Percentiles rank a stretch among this genome's conserved stretches.
Evolutionary conservation across 2,797 vertebrate genomes (phyloP).

Genomic region (Varecia variegata): DNA sequence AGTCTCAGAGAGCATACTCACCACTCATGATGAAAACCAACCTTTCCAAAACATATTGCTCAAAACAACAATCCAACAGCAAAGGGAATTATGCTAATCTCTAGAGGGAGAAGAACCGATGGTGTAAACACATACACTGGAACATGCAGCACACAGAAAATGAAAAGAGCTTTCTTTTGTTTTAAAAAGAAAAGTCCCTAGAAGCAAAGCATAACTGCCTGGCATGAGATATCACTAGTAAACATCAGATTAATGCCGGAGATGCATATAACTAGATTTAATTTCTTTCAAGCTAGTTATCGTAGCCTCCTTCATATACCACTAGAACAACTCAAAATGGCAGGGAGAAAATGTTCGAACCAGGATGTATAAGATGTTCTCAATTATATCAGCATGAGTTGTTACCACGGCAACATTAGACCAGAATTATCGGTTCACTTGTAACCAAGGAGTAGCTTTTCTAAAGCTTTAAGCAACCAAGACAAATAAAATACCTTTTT

Average conservation of each 20-base stretch:
- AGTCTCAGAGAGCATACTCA: conserved; percentile 82
- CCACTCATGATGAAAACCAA: conserved; percentile 88
- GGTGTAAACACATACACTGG: conserved; percentile 75
- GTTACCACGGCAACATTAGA: conserved; percentile 90
- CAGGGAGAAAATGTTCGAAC: conserved; percentile 84
- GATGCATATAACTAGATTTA: conserved; percentile 70
- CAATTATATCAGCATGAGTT: conserved; percentile 87
- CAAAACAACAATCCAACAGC: conserved; percentile 81
- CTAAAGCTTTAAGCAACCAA: conserved; percentile 83
- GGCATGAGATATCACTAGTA: conserved; percentile 75
- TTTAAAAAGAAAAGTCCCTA: conserved; percentile 76
- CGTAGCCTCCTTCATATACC: conserved; percentile 80
- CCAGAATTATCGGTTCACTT: conserved; percentile 87
- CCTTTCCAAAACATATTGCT: conserved; percentile 88
- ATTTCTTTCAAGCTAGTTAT: conserved; percentile 76
- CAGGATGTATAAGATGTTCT: conserved; percentile 88
- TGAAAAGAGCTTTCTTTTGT: conserved; percentile 81
- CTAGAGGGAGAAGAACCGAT: conserved; percentile 79
- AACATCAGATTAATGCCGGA: conserved; percentile 80
- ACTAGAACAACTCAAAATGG: conserved; percentile 86
- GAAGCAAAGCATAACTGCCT: conserved; percentile 75
- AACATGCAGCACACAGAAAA: conserved; percentile 80
- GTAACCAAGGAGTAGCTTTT: conserved; percentile 84
- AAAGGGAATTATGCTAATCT: conserved; percentile 83
- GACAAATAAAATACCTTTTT: conserved; percentile 75